Evolutionary conservation across 2,113 vertebrate genomes (phyloP), one percentile per base, ranked within the genome.

Genomic region (Dolichotis patagonum): DNA sequence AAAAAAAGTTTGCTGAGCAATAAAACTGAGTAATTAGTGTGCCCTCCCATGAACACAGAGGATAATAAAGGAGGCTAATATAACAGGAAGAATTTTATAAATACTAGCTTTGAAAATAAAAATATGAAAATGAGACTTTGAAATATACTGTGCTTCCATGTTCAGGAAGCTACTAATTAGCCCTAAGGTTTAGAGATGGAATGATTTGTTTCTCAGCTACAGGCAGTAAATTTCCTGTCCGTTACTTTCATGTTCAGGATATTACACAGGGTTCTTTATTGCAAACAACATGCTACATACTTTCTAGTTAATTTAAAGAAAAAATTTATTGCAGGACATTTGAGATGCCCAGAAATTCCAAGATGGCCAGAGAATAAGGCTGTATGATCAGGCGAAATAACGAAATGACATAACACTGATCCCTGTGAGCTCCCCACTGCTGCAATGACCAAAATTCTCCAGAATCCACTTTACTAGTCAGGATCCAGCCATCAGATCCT

Each of bases 61-160:
- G 58, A 82, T 49, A 94, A 96, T 41, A 94, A 96, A 91, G 10
- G 4, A 71, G 28, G 10, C 46, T 81, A 54, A 78, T 38, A 46
- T 8, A 84, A 60, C 5, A 75, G 60, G 3, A 56, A 49, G 14
- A 90, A 30, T 24, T 88, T 82, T 77, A 77, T 16, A 75, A 81
- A 88, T 19, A 46, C 17, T 62, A 78, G 38, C 26, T 84, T 93
- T 81, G 13, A 49, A 93, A 78, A 85, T 41, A 62, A 82, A 91
- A 83, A 56, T 82, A 86, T 49, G 75, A 80, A 83, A 91, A 88
- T 24, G 19, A 1, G 3, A 8, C 80, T 81, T 84, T 58, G 43
- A 95, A 88, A 80, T 95, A 49, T 46, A 14, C 20, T 85, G 13
- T 32, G n/a, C 94, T 94, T 69, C 52, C 20, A 86, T 54, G 32